Percentiles rank a stretch among this genome's conserved stretches.
These are phyloP conservation scores for Caenorhabditis imperialis DNA, from an alignment of 2,888 invertebrate species.

Conservation along the genomic window DNA sequence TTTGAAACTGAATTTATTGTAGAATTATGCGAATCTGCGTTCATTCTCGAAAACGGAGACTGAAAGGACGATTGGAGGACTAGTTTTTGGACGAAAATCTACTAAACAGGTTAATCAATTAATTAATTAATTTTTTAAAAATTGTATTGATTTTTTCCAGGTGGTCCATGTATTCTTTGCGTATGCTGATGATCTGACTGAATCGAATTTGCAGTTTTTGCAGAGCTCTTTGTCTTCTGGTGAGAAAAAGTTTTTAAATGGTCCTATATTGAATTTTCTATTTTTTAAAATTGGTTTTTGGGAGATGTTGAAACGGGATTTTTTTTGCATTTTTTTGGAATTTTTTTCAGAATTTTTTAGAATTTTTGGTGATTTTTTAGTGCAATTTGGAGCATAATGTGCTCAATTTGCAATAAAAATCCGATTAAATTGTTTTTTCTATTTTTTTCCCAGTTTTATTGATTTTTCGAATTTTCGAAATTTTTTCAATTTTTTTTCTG, in stretches of 20 bases:
- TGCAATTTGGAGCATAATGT: too few species aligned
- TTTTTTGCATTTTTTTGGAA: too few species aligned
- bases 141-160: slow-evolving; percentile 8
- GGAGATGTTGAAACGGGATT: not conserved
- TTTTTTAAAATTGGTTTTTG: too few species aligned
- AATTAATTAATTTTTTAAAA: not conserved
- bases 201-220: slow-evolving; percentile 55
- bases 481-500: too few species aligned
- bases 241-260: too few species aligned
- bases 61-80: slow-evolving; percentile 41
- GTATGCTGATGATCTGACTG: slow-evolving; percentile 53
- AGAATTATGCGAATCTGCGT: slow-evolving; percentile 51
- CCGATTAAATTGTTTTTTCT: too few species aligned
- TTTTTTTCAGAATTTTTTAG: too few species aligned
- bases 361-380: too few species aligned
- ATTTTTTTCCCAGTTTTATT: too few species aligned
- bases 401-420: too few species aligned
- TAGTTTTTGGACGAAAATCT: slow-evolving; percentile 49
- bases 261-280: too few species aligned
- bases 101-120: slow-evolving; percentile 31
- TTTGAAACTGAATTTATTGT: not conserved
- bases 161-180: slow-evolving; percentile 59
- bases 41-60: slow-evolving; percentile 26
- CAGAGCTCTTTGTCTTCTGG: slow-evolving; percentile 56
- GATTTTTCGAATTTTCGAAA: too few species aligned